Evolutionary conservation across 2,888 invertebrate species (phyloP).

Genomic region (Resseliella maxima): DNA sequence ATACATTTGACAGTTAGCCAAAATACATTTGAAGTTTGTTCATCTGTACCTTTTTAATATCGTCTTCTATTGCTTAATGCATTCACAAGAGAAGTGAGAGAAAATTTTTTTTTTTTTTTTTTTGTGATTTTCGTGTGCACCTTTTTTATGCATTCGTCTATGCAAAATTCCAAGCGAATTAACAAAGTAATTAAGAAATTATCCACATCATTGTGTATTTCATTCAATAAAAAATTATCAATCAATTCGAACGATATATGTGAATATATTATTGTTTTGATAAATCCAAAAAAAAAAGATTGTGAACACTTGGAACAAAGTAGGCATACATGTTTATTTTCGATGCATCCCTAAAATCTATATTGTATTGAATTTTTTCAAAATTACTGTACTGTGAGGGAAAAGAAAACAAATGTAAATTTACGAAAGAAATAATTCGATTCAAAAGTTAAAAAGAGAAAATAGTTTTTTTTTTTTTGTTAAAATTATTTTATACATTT

Average conservation of each 20-base stretch:
- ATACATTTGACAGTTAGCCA: slow-evolving; percentile 53
- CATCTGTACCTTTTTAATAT: slow-evolving; percentile 48
- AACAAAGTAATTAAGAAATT: not conserved
- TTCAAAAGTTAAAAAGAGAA: not conserved
- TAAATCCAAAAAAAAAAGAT: too few relatives aligned
- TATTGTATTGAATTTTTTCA: too few relatives aligned
- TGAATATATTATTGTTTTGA: too few relatives aligned
- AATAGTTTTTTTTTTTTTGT: too few relatives aligned
- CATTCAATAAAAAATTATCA: too few relatives aligned
- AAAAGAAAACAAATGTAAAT: not conserved
- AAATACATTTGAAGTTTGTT: slow-evolving; percentile 53
- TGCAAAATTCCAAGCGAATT: not conserved
- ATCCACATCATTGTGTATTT: not conserved
- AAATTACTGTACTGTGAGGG: too few relatives aligned
- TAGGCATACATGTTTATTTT: too few relatives aligned
- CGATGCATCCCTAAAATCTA: too few relatives aligned
- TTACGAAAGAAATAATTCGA: not conserved
- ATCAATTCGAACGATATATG: too few relatives aligned
- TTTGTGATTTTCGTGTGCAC: not conserved
- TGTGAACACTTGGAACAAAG: too few relatives aligned
- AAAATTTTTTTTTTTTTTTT: not conserved
- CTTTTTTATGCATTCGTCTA: slow-evolving; percentile 12
- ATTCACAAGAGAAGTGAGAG: not conserved
- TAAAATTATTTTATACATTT: not conserved
- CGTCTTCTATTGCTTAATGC: slow-evolving; percentile 51